Percentiles rank a stretch among this genome's conserved stretches.
These are phyloP conservation scores for Temnothorax ravouxi DNA, from an alignment of 2,888 invertebrate species.

Conservation along the genomic window DNA sequence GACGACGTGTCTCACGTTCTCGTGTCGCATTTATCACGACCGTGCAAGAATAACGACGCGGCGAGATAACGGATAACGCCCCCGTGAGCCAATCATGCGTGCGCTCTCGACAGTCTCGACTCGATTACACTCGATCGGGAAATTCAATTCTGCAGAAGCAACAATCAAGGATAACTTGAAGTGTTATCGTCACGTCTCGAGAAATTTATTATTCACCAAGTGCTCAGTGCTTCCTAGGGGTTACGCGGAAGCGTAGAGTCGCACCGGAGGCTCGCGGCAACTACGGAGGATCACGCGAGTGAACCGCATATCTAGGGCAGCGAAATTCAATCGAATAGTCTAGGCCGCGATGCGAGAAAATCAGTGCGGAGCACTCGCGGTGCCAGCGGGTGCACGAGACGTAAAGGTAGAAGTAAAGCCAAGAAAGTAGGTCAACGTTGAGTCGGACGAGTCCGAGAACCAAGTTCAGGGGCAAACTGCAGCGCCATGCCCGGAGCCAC, in stretches of 20 bases:
- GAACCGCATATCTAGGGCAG: slow-evolving; percentile 58
- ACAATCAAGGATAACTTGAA: slow-evolving; percentile 70
- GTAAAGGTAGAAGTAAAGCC: slow-evolving; percentile 65
- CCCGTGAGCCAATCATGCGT: slow-evolving; percentile 41
- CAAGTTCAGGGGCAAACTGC: slow-evolving; percentile 85
- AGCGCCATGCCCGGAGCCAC: slow-evolving; percentile 71
- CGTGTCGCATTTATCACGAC: slow-evolving; percentile 6
- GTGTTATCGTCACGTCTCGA: slow-evolving; percentile 32
- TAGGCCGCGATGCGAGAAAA: slow-evolving; percentile 59
- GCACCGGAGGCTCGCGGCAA: background rate
- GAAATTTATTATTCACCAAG: slow-evolving; percentile 8
- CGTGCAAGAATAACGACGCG: slow-evolving; percentile 2
- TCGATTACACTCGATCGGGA: slow-evolving; percentile 64
- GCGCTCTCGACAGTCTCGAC: slow-evolving; percentile 57
- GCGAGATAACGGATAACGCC: slow-evolving; percentile 64
- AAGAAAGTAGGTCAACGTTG: slow-evolving; percentile 84
- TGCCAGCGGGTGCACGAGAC: slow-evolving; percentile 42
- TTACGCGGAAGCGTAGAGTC: background rate
- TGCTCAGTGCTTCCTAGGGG: background rate
- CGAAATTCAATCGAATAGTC: slow-evolving; percentile 62
- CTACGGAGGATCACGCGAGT: background rate
- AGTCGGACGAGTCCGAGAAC: slow-evolving; percentile 80
- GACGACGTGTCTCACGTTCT: slow-evolving; percentile 14
- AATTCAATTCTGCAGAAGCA: slow-evolving; percentile 56
- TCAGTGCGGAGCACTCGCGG: slow-evolving; percentile 49